Conservation (phyloP, 2,797 vertebrate genomes). For the Danio kyathit region DNA sequence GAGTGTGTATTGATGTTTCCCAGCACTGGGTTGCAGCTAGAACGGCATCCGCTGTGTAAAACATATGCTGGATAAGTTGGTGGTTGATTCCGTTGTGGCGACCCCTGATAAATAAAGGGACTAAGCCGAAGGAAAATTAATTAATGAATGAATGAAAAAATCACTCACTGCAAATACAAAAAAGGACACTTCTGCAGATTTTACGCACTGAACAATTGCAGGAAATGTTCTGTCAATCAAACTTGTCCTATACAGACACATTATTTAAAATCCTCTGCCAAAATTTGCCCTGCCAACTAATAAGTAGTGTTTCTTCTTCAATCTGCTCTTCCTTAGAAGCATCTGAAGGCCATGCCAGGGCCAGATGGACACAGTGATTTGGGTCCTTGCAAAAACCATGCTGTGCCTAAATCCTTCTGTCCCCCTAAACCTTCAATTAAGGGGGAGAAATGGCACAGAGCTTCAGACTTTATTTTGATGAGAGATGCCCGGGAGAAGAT, state of each 20-base stretch:
- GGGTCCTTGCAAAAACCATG: conserved; percentile 15
- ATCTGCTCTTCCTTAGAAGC: conserved; percentile 31
- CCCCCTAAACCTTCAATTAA: conserved; percentile 49
- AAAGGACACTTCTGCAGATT: too few relatives aligned
- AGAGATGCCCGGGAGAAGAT: conserved; percentile 6
- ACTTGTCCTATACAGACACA: background rate
- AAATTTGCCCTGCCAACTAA: background rate
- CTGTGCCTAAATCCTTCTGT: conserved; percentile 41
- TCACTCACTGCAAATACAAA: too few relatives aligned
- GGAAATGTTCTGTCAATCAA: background rate
- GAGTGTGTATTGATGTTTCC: too few relatives aligned
- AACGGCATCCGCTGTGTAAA: too few relatives aligned
- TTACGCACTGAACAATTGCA: too few relatives aligned
- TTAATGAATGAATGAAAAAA: too few relatives aligned
- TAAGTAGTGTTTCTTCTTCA: background rate
- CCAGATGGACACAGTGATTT: conserved; percentile 44
- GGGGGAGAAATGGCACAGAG: conserved; percentile 6
- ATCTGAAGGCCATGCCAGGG: background rate
- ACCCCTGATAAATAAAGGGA: too few relatives aligned
- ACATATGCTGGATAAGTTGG: too few relatives aligned
- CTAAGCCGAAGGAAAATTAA: too few relatives aligned
- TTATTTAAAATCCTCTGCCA: background rate
- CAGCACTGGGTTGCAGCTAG: too few relatives aligned
- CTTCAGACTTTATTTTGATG: conserved; percentile 34
- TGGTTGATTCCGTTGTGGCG: too few relatives aligned